Evolutionary conservation across 2,888 invertebrate genomes (phyloP), one percentile per base, ranked within the genome.

Genomic region (Flabesymbios commensalis): DNA sequence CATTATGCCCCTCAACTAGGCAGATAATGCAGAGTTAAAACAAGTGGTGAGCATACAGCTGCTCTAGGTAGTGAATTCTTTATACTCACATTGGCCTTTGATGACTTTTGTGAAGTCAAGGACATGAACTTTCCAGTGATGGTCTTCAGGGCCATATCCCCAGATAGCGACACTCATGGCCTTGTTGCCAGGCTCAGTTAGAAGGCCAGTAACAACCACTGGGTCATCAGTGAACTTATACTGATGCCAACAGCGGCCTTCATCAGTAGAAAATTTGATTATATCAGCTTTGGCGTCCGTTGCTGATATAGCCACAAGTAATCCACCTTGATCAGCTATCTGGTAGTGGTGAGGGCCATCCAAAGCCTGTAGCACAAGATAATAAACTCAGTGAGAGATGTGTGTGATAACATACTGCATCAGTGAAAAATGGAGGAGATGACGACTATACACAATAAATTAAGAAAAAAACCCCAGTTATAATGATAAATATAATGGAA

Each of bases 161-260:
- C 81, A 82, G 49, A 82, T 65, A 49, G 78, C 74, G 26, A 80
- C 73, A 0, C 73, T 74, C 68, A 78, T 72, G 41, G 77, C 77
- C 56, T 74, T 75, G 57, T 78, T 78, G 22, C 78, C 80, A 1
- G 81, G 81, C 61, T 81, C 80, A 1, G 78, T 78, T 39, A 82
- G 62, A 28, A 82, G 69, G 1, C 79, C 78, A 54, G 74, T 64
- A 41, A 60, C 59, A 1, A 48, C 19, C 19, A 63, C 29, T n/a
- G 63, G 31, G 3, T 80, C 73, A 14, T 70, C 57, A 0, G 81
- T 79, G 65, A 76, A 81, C 29, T 72, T 64, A 65, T 79, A 78
- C 28, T 72, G 72, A 61, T 79, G 77, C 82, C 82, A 82, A 64
- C 82, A 82, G 29, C 72, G 67, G 1, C 82, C 82, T 51, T 77